phyloP scores from a whole-genome alignment of 1,140 invertebrate species.

The Bicyclus anynana region DNA sequence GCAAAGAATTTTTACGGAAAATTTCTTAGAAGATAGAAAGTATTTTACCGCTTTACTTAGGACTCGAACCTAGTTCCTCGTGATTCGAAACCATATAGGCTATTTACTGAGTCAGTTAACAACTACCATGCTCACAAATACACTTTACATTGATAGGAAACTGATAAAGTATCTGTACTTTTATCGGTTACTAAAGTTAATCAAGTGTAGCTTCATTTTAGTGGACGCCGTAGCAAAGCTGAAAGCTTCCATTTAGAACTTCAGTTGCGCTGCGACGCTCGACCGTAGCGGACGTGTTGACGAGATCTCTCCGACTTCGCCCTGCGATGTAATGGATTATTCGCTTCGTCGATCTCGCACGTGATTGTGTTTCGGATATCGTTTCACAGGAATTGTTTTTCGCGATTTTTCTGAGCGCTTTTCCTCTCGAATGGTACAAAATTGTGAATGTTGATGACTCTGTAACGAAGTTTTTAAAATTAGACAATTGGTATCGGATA shows the following conservation, averaged over 20 bases:
- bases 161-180: too few relatives aligned
- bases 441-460: not conserved
- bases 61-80: too few relatives aligned
- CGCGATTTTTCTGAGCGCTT: not conserved
- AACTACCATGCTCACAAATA: too few relatives aligned
- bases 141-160: too few relatives aligned
- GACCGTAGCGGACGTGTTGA: slow-evolving; percentile 11
- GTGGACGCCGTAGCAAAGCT: too few relatives aligned
- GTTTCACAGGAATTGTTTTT: not conserved
- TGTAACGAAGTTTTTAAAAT: not conserved
- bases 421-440: not conserved
- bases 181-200: too few relatives aligned
- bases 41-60: too few relatives aligned
- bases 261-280: slow-evolving; percentile 16
- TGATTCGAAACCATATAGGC: too few relatives aligned
- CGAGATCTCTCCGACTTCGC: not conserved
- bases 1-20: too few relatives aligned
- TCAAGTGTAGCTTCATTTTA: too few relatives aligned
- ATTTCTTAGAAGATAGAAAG: too few relatives aligned
- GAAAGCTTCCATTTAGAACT: not conserved
- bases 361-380: slow-evolving; percentile 7
- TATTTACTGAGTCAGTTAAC: too few relatives aligned
- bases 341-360: not conserved
- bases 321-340: not conserved
- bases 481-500: not conserved